Evolutionary conservation across 1,140 invertebrate species (phyloP).

Genomic region (Cherax quadricarinatus): DNA sequence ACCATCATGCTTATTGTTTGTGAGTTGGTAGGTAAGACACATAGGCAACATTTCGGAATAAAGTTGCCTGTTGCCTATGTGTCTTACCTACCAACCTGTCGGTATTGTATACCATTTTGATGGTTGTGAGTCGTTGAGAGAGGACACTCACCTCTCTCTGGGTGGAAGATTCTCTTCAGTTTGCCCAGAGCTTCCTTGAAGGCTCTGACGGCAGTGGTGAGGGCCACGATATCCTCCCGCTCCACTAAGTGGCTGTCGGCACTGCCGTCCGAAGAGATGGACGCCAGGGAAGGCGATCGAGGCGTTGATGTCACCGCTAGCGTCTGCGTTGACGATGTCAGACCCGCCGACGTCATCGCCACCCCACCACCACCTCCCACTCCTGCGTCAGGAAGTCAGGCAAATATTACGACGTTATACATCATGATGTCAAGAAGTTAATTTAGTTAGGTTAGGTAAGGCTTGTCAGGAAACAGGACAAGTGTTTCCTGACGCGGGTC

Average conservation of each 20-base stretch:
- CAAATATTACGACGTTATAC: neutral
- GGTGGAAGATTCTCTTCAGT: conserved; percentile 78
- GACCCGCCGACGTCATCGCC: conserved; percentile 54
- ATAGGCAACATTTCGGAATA: too few relatives aligned
- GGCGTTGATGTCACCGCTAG: conserved; percentile 58
- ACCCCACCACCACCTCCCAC: conserved; percentile 25
- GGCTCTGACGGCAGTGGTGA: conserved; percentile 79
- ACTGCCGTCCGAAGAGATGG: conserved; percentile 77
- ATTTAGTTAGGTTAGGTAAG: too few relatives aligned
- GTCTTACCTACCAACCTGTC: too few relatives aligned
- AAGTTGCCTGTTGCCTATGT: too few relatives aligned
- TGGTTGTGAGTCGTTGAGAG: too few relatives aligned
- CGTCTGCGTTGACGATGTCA: conserved; percentile 61
- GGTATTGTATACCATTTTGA: too few relatives aligned
- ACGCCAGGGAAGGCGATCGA: conserved; percentile 76
- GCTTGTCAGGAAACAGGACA: too few relatives aligned
- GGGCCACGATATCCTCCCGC: conserved; percentile 79
- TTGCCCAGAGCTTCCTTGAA: conserved; percentile 79
- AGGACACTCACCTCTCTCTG: conserved; percentile 76
- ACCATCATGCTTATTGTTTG: too few relatives aligned
- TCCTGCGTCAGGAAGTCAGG: neutral
- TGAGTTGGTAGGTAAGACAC: too few relatives aligned
- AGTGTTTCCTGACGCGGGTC: too few relatives aligned
- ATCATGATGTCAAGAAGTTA: neutral
- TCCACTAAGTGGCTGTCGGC: conserved; percentile 77